Evolutionary conservation across 1,140 invertebrate species (phyloP), one percentile per base, ranked within the genome.

Genomic region (Trichonephila inaurata): DNA sequence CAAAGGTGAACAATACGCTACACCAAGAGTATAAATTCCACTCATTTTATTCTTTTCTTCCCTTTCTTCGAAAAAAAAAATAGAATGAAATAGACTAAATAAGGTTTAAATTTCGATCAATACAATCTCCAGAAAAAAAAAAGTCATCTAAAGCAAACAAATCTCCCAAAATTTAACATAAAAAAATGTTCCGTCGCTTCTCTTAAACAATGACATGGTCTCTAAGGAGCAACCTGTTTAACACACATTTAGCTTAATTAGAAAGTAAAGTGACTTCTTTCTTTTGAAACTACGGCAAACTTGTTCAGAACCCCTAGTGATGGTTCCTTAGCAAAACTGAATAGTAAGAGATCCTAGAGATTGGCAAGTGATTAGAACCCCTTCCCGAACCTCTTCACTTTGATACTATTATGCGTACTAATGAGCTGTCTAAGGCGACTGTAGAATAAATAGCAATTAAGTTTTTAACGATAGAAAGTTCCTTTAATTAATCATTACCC

Each of bases 381-480:
- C 28, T 89, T 51, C 88, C 88, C 21, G 16, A 18, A 16, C 88
- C 88, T 89, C 85, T 87, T 87, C 85, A 87, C 85, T 87, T 72
- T 77, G 64, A 89, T 58, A 89, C 88, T 24, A 87, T 77, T 77
- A 69, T 77, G 58, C 66, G 64, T 72, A 66, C 88, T 89, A 89
- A 89, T 89, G 88, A 89, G 88, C 88, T 89, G 88, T 89, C 88
- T 89, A 58, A 89, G 88, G 88, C 88, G 64, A 69, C 33, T 89
- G 88, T 24, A 89, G 88, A 89, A 89, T 89, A 89, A 89, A 89
- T 89, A 89, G 88, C 88, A 89, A 89, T 89, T 89, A 89, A 89
- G 88, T 89, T 89, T 89, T 89, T 89, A 89, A 77, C 88, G 66
- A 89, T 72, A 77, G 88, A 58, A 77, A 77, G 88, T 72, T 77